phyloP scores from a whole-genome alignment of 2,797 vertebrate species.

The Eurystomus glaucurus region DNA sequence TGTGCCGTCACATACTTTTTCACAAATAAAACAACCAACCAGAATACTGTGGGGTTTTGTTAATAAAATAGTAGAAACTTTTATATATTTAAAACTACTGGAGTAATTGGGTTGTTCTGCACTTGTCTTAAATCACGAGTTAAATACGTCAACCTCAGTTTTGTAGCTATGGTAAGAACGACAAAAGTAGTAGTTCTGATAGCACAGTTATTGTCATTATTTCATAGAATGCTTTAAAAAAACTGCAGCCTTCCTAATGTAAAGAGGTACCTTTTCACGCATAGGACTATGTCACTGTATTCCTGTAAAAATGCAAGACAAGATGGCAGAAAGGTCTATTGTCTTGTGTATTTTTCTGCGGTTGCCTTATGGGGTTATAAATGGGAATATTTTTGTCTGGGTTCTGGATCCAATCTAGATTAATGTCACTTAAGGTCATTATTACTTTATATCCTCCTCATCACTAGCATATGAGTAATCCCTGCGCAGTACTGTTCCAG shows the following conservation, averaged over 20 bases:
- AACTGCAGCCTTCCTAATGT: not conserved
- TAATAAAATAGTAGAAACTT: not conserved
- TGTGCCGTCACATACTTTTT: constrained; percentile 41
- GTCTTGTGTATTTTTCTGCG: not conserved
- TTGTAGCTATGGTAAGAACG: not conserved
- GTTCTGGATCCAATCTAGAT: not conserved
- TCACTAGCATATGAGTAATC: not conserved
- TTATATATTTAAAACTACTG: not conserved
- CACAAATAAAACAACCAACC: constrained; percentile 50
- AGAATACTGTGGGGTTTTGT: not conserved
- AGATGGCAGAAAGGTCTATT: not conserved
- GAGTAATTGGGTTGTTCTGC: not conserved
- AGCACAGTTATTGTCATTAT: not conserved
- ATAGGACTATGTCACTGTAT: not conserved
- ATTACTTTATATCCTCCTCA: constrained; percentile 9
- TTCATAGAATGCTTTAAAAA: not conserved
- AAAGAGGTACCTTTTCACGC: not conserved
- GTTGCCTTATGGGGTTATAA: not conserved
- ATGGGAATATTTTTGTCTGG: not conserved
- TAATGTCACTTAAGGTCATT: not conserved
- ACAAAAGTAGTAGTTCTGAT: not conserved
- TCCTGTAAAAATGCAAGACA: not conserved
- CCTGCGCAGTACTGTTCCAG: not conserved
- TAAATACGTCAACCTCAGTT: constrained; percentile 7
- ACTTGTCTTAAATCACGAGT: not conserved